Evolutionary conservation across 1,140 invertebrate genomes (phyloP).

Genomic region (Campoletis sonorensis): DNA sequence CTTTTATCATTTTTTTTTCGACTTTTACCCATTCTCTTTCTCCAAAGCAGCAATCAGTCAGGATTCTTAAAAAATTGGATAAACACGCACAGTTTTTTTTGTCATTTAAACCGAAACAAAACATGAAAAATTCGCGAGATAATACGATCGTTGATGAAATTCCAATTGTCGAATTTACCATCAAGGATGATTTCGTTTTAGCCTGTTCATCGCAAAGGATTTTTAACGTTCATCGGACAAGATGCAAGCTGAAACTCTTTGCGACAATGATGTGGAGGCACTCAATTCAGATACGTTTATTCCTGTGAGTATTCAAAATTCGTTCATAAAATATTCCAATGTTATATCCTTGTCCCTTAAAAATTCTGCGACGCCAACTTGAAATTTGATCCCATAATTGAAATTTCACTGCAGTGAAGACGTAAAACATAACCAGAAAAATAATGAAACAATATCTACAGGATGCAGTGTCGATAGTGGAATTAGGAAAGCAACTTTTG

Average conservation of each 20-base stretch:
- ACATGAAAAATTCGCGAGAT: not conserved
- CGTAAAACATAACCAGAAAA: no score
- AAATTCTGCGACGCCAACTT: no score
- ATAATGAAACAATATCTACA: constrained; percentile 56
- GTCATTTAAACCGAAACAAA: not conserved
- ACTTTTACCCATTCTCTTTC: not conserved
- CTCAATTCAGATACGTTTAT: constrained; percentile 68
- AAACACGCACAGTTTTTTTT: not conserved
- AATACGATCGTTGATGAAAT: not conserved
- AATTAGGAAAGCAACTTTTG: constrained; percentile 90
- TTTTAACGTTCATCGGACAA: constrained; percentile 54
- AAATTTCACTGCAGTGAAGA: no score
- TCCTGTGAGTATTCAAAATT: constrained; percentile 60
- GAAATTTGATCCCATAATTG: no score
- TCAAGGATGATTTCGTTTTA: constrained; percentile 59
- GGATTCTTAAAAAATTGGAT: not conserved
- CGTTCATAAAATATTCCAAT: no score
- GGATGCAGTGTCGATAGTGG: constrained; percentile 78
- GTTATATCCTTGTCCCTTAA: no score
- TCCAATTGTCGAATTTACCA: not conserved
- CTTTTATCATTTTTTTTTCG: constrained; percentile 8
- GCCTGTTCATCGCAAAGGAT: constrained; percentile 49
- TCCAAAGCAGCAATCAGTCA: not conserved
- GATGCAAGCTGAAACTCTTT: constrained; percentile 71
- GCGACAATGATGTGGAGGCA: constrained; percentile 66